phyloP scores from a whole-genome alignment of 2,888 invertebrate species.

The Allygus modestus region DNA sequence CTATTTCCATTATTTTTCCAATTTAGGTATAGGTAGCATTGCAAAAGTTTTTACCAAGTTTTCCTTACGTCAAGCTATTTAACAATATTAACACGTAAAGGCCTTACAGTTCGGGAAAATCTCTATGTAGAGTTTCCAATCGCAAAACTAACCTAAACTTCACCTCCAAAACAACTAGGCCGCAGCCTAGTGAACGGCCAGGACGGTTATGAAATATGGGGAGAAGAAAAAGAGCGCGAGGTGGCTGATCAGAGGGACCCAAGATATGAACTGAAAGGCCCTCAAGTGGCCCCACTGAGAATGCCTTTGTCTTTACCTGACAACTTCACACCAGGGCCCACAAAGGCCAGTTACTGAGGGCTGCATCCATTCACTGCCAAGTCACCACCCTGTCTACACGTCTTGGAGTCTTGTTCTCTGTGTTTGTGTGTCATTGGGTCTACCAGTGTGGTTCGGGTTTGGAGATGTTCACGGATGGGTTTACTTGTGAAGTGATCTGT shows the following conservation, averaged over 20 bases:
- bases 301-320: constrained; percentile 52
- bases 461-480: not conserved
- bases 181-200: not conserved
- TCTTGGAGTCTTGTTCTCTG: not conserved
- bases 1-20: too few relatives aligned
- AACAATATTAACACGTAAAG: too few relatives aligned
- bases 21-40: too few relatives aligned
- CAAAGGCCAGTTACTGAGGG: not conserved
- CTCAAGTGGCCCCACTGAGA: constrained; percentile 37
- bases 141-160: too few relatives aligned
- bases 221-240: not conserved
- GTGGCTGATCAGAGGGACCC: constrained; percentile 8
- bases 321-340: constrained; percentile 41
- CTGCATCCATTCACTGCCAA: not conserved
- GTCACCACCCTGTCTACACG: constrained; percentile 28
- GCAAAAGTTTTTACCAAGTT: too few relatives aligned
- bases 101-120: too few relatives aligned
- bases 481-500: not conserved
- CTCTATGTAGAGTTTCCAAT: too few relatives aligned
- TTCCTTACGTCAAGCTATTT: too few relatives aligned
- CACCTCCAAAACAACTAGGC: not conserved
- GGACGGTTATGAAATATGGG: constrained; percentile 55
- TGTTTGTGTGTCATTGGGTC: constrained; percentile 25
- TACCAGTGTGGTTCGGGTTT: not conserved
- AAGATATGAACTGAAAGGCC: constrained; percentile 29